Base-by-base conservation (phyloP, 2,113 vertebrate genomes). In the Phoxinus phoxinus region DNA sequence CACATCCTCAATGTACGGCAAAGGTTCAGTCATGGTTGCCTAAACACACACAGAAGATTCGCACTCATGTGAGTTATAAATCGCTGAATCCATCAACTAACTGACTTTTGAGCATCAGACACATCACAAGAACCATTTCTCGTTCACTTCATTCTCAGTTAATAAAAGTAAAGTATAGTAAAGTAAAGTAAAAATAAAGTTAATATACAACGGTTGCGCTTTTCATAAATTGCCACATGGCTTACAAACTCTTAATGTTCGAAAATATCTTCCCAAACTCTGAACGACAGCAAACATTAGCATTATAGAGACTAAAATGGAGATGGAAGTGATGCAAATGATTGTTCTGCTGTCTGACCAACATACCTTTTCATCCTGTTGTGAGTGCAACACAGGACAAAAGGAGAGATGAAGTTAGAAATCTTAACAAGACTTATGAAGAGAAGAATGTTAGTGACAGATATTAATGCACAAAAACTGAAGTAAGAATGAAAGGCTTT, bases 1-100 rank as follows among this genome's bases (percentile, higher is more conserved):
- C 32, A 99, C 96, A 83, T 99, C 97, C 89, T 97, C 96, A 83
- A 96, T 93, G 84, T 96, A 95, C 78, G 97, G 90, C 32, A 96
- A 95, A 12, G 97, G 92, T 88, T 99, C 98, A 0, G 98, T 99
- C 98, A 99, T 99, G 72, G 98, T 99, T 88, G 97, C 96, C 98
- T 99, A 51, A 6, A 86, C 71, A 37, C 23, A 65, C 80, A 75
- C 30, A 81, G 58, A 5, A 21, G 6, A 2, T 44, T 44, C 58
- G 83, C 4, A 67, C 44, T 78, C 53, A 56, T 21, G 53, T 2
- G 84, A 44, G 25, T 51, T n/a, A 84, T 17, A 23, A 21, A 82
- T 37, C 65, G 17, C 41, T 12, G 85, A 2, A 46, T 46, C 32
- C 65, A 69, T 67, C 7, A 8, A 35, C 30, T 69, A 35, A 37